A percentile compares a stretch with the other conserved stretches of the same genome.
Conservation (phyloP, 2,888 invertebrate genomes). For the Ischnura elegans region DNA sequence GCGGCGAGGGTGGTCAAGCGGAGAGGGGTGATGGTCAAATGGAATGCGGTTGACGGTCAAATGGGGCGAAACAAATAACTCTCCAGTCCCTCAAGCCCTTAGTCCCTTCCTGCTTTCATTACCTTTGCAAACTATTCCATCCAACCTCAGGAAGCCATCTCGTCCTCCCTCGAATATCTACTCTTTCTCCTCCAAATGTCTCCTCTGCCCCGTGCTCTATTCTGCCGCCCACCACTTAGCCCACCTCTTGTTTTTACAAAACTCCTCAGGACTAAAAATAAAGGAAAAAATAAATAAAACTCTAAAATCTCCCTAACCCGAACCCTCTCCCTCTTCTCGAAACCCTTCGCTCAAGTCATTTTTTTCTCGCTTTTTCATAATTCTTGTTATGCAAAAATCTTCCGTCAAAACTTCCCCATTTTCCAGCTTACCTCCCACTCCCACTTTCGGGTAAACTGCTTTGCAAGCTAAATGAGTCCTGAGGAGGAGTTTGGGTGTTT, state of each 20-base stretch:
- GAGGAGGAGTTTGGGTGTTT: neutral
- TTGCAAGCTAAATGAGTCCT: conserved; percentile 31
- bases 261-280: neutral
- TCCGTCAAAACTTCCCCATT: conserved; percentile 26
- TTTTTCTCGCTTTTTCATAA: conserved; percentile 38
- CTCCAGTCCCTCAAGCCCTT: neutral
- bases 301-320: neutral
- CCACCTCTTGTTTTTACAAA: conserved; percentile 9
- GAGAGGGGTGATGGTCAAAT: neutral
- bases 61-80: conserved; percentile 35
- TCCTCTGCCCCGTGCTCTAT: neutral
- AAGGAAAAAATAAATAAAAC: neutral
- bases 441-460: conserved; percentile 30
- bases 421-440: neutral
- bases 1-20: no score
- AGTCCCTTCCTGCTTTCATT: neutral
- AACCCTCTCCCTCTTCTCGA: neutral
- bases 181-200: no score
- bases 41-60: neutral
- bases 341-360: neutral
- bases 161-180: neutral
- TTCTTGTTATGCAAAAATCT: conserved; percentile 35
- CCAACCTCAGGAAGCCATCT: neutral
- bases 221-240: neutral
- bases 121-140: neutral